Base-by-base conservation (phyloP, 2,888 invertebrate species). In the Cecidostiba fungosa region DNA sequence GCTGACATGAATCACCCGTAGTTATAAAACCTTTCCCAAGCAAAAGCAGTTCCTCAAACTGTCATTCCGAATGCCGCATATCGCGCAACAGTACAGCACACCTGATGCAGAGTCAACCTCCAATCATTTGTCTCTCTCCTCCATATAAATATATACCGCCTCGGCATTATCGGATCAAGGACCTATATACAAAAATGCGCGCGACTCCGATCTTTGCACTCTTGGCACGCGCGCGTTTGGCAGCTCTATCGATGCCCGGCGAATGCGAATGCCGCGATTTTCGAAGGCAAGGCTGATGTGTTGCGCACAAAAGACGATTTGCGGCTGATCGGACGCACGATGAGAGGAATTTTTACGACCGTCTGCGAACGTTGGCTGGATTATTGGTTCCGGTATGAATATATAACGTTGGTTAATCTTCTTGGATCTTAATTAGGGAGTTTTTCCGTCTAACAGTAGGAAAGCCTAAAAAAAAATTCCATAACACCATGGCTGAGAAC, bases 251-350 rank as follows among this genome's bases (percentile, higher is more conserved):
- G 78, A 88, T 72, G 87, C 85, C 29, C 36, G 43, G 32, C 66
- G 88, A 89, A 91, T 91, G 70, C 78, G 74, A 89, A 89, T 74
- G 79, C 32, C 66, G 54, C n/a, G 59, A 77, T 82, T 72, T 77
- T 82, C 43, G 12, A 54, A 70, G 66, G 36, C 69, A 14, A 66
- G 32, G 26, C 84, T 62, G n/a, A 54, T 6, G 54, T n/a, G n/a
- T n/a, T n/a, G n/a, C 54, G 54, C 54, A 54, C 54, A 5, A 54
- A n/a, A 19, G 54, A 54, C n/a, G 43, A 12, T 43, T 10, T 12
- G 12, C 59, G 72, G 32, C 26, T 62, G 29, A 73, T 43, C 72
- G 39, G 1, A 26, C 19, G 36, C 14, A 36, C 19, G 12, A 59
- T 23, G 39, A 26, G 23, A 36, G 32, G 69, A 82, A 76, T 76